Percentiles rank a stretch among this genome's conserved stretches.
Conservation (phyloP, 2,113 vertebrate species). For the Urocolius indicus region DNA sequence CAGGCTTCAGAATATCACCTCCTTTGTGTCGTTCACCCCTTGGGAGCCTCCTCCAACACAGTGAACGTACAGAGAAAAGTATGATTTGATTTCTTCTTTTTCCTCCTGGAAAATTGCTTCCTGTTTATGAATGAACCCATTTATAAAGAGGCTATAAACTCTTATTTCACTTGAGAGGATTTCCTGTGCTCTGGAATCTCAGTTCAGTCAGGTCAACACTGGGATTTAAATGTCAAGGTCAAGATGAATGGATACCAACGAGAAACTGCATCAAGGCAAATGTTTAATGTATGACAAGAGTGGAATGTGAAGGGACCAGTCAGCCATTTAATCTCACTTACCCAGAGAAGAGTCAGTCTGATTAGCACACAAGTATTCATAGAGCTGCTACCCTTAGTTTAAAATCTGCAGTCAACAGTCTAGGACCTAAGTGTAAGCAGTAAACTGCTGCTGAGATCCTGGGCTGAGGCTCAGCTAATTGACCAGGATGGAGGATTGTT, state of each 20-base stretch:
- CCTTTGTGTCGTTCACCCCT: fast-evolving
- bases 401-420: background rate
- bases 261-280: background rate
- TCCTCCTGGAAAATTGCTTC: background rate
- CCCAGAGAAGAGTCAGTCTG: background rate
- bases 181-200: background rate
- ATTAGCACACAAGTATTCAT: background rate
- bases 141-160: background rate
- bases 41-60: background rate
- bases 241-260: background rate
- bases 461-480: background rate
- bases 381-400: background rate
- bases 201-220: background rate
- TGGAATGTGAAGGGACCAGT: background rate
- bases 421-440: background rate
- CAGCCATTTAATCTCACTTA: background rate
- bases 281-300: background rate
- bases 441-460: background rate
- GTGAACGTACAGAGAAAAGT: background rate
- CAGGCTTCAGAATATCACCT: background rate
- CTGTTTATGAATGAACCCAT: background rate
- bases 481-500: background rate
- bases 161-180: background rate
- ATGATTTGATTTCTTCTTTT: background rate
- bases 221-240: background rate